Base-by-base conservation (phyloP, 2,797 vertebrate species). In the Chrysocyon brachyurus region DNA sequence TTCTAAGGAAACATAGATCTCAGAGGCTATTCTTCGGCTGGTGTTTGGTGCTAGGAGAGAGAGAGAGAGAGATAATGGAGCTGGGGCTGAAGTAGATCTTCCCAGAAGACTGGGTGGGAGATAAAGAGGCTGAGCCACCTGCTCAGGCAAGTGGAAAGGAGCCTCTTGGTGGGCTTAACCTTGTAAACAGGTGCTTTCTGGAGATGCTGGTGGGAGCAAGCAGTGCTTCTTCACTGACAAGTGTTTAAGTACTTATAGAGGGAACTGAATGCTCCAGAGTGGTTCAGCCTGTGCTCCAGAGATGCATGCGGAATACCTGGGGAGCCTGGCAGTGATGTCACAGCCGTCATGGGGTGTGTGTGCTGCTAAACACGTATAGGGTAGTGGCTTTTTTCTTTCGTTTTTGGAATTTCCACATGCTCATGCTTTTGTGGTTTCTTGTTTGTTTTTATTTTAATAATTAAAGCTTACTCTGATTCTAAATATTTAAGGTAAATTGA, bases 1-100 rank as follows among this genome's bases (percentile, higher is more conserved):
- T 86, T 22, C 93, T 90, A 72, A 79, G 72, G 88, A 94, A 86
- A 96, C 79, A 57, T 6, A 66, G 77, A 28, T 46, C 87, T 97
- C 70, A 70, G 57, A 22, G 33, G 86, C 90, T 87, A 2, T 89
- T 93, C 33, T 81, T 21, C 3, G 11, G 57, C 81, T 79, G 46
- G n/a, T 5, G 1, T 87, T 90, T 26, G 63, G 61, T 70, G 24
- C 59, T 86, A 61, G 54, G 28, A 46, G 68, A 85, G 52, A 88
- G 28, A 57, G 73, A 90, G n/a, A n/a, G 46, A 90, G 84, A 72
- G 40, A 66, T 26, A 61, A 92, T 70, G 73, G 68, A 61, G 59
- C 90, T 5, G 0, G 49, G 46, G 33, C 26, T 59, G 84, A 52
- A 64, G 87, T 3, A 49, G 57, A 19, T 87, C 84, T 89, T 88